phyloP scores from a whole-genome alignment of 2,888 invertebrate species.

The Cryptus armator region DNA sequence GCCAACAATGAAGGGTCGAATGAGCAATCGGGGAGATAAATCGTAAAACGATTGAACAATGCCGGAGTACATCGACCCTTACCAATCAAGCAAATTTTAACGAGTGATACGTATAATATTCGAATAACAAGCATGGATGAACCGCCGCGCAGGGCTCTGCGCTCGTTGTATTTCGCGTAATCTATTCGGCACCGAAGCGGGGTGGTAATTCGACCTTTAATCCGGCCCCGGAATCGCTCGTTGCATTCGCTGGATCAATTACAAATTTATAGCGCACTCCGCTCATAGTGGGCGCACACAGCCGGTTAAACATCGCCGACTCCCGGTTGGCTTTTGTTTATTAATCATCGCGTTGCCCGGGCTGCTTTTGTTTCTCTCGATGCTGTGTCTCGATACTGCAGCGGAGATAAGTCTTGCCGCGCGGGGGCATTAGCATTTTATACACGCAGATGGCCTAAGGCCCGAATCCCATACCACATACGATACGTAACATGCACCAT shows the following conservation, averaged over 20 bases:
- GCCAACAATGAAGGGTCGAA: not conserved
- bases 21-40: not conserved
- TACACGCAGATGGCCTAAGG: slow-evolving; percentile 73
- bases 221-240: slow-evolving; percentile 60
- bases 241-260: slow-evolving; percentile 68
- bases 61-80: slow-evolving; percentile 20
- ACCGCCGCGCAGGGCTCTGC: not conserved
- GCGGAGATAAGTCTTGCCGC: slow-evolving; percentile 63
- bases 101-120: slow-evolving; percentile 51
- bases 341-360: slow-evolving; percentile 62
- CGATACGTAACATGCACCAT: slow-evolving; percentile 56
- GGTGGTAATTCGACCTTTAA: slow-evolving; percentile 65
- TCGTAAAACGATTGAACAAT: slow-evolving; percentile 30
- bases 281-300: slow-evolving; percentile 50
- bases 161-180: slow-evolving; percentile 58
- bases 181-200: slow-evolving; percentile 53
- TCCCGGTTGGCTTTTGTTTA: slow-evolving; percentile 66
- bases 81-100: slow-evolving; percentile 51
- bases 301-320: slow-evolving; percentile 62
- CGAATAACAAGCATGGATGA: slow-evolving; percentile 43
- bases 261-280: slow-evolving; percentile 66
- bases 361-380: slow-evolving; percentile 65
- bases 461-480: slow-evolving; percentile 56
- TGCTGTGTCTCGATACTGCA: slow-evolving; percentile 52
- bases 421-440: slow-evolving; percentile 74